Conservation (phyloP, 1,140 invertebrate genomes). For the Panonychus citri region DNA sequence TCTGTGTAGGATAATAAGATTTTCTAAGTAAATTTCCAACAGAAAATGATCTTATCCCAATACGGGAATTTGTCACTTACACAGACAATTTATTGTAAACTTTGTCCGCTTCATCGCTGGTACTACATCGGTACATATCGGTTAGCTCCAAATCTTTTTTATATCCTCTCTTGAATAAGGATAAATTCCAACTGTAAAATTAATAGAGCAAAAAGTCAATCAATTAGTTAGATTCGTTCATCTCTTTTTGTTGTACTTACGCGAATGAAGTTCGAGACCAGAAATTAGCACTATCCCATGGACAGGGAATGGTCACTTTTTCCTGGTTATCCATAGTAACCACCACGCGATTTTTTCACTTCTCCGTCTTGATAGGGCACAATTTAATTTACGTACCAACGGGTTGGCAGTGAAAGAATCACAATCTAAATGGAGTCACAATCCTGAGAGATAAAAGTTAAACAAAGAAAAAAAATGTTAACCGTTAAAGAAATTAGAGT, state of each 20-base stretch:
- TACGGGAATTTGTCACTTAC: background rate
- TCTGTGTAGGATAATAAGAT: background rate
- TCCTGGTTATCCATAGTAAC: background rate
- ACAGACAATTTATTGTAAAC: background rate
- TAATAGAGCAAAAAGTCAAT: too few relatives aligned
- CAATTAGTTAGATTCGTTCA: too few relatives aligned
- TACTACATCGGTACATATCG: background rate
- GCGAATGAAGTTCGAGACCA: slow-evolving; percentile 1
- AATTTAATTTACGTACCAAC: too few relatives aligned
- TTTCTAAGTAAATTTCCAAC: background rate
- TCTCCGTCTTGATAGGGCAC: too few relatives aligned
- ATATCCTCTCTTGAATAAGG: background rate
- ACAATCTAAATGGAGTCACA: too few relatives aligned
- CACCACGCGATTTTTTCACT: too few relatives aligned
- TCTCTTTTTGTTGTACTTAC: too few relatives aligned
- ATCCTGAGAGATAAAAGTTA: too few relatives aligned
- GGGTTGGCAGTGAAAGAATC: too few relatives aligned
- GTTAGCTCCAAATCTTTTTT: background rate
- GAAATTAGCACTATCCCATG: slow-evolving; percentile 5
- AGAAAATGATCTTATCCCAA: background rate
- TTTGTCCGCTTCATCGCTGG: background rate
- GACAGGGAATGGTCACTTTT: slow-evolving; percentile 3
- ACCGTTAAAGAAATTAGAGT: too few relatives aligned
- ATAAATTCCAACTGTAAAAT: background rate
- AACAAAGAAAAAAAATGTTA: too few relatives aligned